Conservation (phyloP, 2,888 invertebrate species). For the Dastarcus helophoroides region DNA sequence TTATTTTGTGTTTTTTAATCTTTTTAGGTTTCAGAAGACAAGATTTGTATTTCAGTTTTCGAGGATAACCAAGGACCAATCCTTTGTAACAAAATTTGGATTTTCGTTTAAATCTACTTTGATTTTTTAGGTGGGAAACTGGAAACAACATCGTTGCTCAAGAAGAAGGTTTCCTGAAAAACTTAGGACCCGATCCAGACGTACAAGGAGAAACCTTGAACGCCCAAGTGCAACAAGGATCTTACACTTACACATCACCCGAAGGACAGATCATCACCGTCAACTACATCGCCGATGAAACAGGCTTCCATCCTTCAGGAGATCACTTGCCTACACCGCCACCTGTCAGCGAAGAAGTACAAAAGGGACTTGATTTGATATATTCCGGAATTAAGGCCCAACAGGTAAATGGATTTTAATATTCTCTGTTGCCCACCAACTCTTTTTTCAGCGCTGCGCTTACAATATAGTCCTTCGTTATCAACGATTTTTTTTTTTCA, state of each 20-base stretch:
- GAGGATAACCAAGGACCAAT: too few relatives aligned
- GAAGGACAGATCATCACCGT: constrained; percentile 65
- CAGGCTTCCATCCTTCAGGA: constrained; percentile 68
- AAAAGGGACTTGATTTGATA: constrained; percentile 77
- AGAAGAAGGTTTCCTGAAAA: constrained; percentile 66
- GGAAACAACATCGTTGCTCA: constrained; percentile 71
- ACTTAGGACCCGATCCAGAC: constrained; percentile 37
- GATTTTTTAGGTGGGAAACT: constrained; percentile 57
- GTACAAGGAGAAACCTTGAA: constrained; percentile 49
- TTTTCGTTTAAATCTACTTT: constrained; percentile 4
- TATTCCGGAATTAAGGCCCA: constrained; percentile 68
- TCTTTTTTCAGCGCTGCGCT: too few relatives aligned
- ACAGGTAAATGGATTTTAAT: too few relatives aligned
- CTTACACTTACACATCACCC: constrained; percentile 69
- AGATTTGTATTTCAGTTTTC: too few relatives aligned
- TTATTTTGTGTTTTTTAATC: too few relatives aligned
- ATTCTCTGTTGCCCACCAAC: too few relatives aligned
- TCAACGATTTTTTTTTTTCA: too few relatives aligned
- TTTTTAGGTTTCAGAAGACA: too few relatives aligned
- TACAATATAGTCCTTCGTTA: too few relatives aligned
- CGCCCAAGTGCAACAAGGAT: constrained; percentile 65
- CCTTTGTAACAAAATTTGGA: background rate
- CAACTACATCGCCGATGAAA: constrained; percentile 71
- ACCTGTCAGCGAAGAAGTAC: constrained; percentile 72
- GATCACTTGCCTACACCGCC: constrained; percentile 78